Conservation (phyloP, 2,113 vertebrate species). For the Nycticryphes semicollaris region DNA sequence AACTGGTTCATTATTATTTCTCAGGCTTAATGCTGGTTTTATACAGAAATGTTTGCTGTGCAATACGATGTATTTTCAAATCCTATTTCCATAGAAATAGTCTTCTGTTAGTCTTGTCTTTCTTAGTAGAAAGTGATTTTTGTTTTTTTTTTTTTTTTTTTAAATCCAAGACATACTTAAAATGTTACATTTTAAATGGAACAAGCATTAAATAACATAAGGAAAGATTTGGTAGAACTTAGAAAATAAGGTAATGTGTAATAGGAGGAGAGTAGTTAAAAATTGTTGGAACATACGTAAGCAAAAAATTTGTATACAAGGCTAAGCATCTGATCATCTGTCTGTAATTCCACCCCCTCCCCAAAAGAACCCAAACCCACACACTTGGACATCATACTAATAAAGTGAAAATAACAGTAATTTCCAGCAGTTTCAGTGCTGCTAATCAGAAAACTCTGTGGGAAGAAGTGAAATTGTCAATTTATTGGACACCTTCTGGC, state of each 20-base stretch:
- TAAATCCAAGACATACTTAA: not conserved
- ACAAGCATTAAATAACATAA: not conserved
- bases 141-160: too few relatives aligned
- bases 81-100: not conserved
- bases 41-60: not conserved
- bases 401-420: conserved; percentile 38
- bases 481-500: conserved; percentile 53
- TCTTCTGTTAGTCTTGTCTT: not conserved
- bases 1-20: not conserved
- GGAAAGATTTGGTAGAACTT: not conserved
- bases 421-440: not conserved
- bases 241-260: not conserved
- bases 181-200: not conserved
- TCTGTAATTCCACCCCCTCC: not conserved
- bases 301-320: not conserved
- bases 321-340: not conserved
- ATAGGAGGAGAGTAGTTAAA: conserved; percentile 2
- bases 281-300: conserved; percentile 1
- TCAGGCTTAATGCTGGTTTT: not conserved
- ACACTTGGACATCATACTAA: conserved; percentile 8
- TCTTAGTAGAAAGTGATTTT: not conserved
- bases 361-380: not conserved
- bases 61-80: not conserved
- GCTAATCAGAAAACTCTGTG: conserved; percentile 49
- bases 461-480: conserved; percentile 54